phyloP scores from a whole-genome alignment of 2,113 vertebrate species.

The Cyanoliseus patagonus region DNA sequence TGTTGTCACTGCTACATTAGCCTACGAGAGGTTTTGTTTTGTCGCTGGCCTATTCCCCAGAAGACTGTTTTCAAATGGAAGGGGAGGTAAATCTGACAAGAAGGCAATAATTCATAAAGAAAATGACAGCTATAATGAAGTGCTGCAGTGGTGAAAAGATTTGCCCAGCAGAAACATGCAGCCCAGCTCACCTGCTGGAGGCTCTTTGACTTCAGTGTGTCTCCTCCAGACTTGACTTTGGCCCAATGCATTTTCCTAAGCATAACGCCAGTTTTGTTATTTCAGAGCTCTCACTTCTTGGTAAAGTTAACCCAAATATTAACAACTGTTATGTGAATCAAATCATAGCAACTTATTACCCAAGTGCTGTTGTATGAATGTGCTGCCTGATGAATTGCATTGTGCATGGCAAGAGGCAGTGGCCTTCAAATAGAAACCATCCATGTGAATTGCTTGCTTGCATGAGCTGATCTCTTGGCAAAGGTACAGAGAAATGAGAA shows the following conservation, averaged over 20 bases:
- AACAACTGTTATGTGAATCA: not conserved
- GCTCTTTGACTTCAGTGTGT: not conserved
- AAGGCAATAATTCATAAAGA: constrained; percentile 43
- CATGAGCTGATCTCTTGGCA: not conserved
- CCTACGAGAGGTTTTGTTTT: constrained; percentile 20
- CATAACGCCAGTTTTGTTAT: not conserved
- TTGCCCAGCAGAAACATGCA: not conserved
- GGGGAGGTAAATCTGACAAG: constrained; percentile 35
- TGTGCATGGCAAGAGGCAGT: not conserved
- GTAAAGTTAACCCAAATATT: not conserved
- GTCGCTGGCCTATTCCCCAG: not conserved
- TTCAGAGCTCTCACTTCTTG: not conserved
- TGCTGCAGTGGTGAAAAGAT: not conserved
- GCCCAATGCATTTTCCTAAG: not conserved
- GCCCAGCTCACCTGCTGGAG: not conserved
- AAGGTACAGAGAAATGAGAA: not conserved
- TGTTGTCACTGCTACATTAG: not conserved
- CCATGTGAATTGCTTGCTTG: not conserved
- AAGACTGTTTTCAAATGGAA: constrained; percentile 27
- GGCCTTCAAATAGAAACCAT: not conserved
- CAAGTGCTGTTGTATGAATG: not conserved
- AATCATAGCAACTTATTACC: not conserved
- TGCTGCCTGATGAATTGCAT: not conserved
- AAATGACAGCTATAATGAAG: constrained; percentile 36
- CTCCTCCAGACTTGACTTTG: not conserved